Evolutionary conservation across 2,797 vertebrate genomes (phyloP).

Genomic region (Scolopax rusticola): DNA sequence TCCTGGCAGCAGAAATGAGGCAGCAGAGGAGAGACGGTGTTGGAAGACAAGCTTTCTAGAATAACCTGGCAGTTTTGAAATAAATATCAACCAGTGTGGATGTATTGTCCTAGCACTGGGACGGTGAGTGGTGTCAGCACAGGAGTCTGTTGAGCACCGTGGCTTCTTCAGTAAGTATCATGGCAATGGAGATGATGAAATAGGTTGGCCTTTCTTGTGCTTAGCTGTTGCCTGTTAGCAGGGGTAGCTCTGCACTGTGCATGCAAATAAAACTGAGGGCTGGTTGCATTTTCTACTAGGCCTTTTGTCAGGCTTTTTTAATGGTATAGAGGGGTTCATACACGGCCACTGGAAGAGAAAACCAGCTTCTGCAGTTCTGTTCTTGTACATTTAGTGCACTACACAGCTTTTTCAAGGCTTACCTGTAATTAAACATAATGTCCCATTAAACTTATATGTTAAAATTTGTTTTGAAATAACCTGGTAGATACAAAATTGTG

Average conservation of each 20-base stretch:
- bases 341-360: neutral
- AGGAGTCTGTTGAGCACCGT: neutral
- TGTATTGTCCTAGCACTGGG: neutral
- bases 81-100: neutral
- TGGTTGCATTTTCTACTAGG: neutral
- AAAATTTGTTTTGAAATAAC: neutral
- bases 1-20: neutral
- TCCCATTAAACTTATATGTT: rapidly evolving
- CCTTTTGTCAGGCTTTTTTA: neutral
- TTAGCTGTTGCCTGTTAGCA: neutral
- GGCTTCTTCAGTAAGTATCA: neutral
- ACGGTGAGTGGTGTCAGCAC: neutral
- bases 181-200: neutral
- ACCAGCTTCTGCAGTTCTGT: neutral
- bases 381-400: neutral
- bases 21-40: neutral
- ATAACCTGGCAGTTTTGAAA: neutral
- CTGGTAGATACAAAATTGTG: neutral
- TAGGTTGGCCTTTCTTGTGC: neutral
- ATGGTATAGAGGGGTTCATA: neutral
- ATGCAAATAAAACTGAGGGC: neutral
- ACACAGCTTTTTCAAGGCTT: neutral
- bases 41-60: neutral
- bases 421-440: neutral
- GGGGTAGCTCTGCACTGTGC: neutral